phyloP scores from a whole-genome alignment of 2,113 vertebrate species.

The Myotis yumanensis region DNA sequence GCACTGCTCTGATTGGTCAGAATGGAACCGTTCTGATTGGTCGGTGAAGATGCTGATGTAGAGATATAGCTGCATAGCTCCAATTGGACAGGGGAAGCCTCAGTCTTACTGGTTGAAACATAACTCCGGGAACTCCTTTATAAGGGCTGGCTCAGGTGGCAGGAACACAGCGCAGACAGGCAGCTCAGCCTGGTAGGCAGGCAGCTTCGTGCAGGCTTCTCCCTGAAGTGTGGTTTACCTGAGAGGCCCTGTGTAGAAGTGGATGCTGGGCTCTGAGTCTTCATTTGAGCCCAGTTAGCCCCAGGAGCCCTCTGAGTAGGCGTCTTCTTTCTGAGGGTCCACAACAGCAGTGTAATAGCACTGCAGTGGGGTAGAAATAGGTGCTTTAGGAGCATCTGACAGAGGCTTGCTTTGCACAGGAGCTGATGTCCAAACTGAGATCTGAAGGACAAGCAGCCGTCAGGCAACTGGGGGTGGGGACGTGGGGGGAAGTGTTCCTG shows the following conservation, averaged over 20 bases:
- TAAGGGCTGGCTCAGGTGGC: neutral
- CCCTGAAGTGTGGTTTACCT: neutral
- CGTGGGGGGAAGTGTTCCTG: neutral
- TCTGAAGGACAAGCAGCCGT: neutral
- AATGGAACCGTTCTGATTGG: neutral
- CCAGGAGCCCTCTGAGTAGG: neutral
- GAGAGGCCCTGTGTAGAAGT: neutral
- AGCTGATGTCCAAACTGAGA: neutral
- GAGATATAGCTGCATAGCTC: neutral
- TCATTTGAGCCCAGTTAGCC: neutral
- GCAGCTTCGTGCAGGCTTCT: neutral
- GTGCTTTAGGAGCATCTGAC: neutral
- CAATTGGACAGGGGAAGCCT: neutral
- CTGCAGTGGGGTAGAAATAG: fast-evolving
- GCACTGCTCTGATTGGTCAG: neutral
- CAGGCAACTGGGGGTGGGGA: neutral
- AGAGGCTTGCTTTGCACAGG: neutral
- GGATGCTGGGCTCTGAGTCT: neutral
- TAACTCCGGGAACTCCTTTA: neutral
- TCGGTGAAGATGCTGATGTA: neutral
- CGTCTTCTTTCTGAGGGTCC: neutral
- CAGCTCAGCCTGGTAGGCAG: neutral
- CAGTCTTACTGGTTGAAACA: neutral
- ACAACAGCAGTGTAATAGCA: neutral
- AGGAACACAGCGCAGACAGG: neutral